Conservation (phyloP, 2,113 vertebrate species). For the Pantherophis guttatus region DNA sequence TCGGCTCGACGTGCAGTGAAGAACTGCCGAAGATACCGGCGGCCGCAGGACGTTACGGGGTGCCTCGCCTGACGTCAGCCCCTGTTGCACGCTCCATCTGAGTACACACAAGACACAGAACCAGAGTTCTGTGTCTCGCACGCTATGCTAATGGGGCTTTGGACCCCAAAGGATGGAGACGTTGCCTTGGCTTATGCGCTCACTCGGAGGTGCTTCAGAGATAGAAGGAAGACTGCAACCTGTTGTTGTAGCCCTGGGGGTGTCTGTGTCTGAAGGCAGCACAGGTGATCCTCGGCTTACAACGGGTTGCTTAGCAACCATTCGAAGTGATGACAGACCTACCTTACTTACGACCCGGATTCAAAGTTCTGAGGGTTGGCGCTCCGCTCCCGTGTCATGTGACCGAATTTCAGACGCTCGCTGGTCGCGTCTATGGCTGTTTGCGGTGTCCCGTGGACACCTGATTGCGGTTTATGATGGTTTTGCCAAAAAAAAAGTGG, state of each 20-base stretch:
- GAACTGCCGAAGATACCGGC: background rate
- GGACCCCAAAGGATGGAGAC: background rate
- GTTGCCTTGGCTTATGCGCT: background rate
- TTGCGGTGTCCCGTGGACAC: background rate
- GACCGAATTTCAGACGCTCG: background rate
- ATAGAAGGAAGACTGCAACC: background rate
- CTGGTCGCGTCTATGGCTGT: background rate
- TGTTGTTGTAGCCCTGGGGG: background rate
- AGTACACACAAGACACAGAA: background rate
- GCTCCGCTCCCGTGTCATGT: too few species aligned
- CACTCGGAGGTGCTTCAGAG: background rate
- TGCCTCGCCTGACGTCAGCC: accelerated
- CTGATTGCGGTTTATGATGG: background rate
- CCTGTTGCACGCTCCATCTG: background rate
- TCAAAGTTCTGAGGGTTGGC: background rate
- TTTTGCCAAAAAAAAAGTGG: background rate
- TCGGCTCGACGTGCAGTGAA: background rate
- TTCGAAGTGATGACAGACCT: background rate
- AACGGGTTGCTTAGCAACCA: background rate
- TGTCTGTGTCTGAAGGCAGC: background rate
- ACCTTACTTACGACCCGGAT: background rate
- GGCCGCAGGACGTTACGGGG: background rate
- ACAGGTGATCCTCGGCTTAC: background rate
- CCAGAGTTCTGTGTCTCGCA: background rate
- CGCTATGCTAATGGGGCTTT: background rate